Evolutionary conservation across 2,113 vertebrate species (phyloP), one percentile per base, ranked within the genome.

Genomic region (Herpailurus yagouaroundi): DNA sequence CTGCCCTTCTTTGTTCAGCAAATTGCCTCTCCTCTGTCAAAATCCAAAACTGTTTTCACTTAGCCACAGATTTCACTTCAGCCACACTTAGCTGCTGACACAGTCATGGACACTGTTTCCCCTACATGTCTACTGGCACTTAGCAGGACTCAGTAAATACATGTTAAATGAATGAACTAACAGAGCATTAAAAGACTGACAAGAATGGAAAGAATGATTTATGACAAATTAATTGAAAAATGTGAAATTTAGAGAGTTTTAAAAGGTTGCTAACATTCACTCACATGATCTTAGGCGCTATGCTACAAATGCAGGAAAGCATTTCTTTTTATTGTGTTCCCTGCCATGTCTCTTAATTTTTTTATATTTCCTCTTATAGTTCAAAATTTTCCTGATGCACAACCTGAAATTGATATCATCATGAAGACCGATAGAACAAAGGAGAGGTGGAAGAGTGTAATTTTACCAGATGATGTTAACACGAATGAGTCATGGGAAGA

Each of bases 401-500:
- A n/a, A 15, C 16, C 2, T 33, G 21, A 36, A 69, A 33, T 10
- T 11, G 48, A 82, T 10, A 16, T 1, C 18, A 2, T 36, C 31
- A 0, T 8, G 69, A 57, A 64, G 69, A 7, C 4, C 10, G 63
- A 55, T 73, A 18, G 27, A 0, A 0, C 0, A 4, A 1, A 50
- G 3, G 29, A 76, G 0, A 45, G 5, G 16, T 69, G 27, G 93
- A 45, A 41, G 29, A 38, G 8, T 5, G 9, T 36, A 31, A 1
- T 0, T 5, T 14, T 23, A 16, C 1, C 0, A 1, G 18, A 29
- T 45, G 27, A 13, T 13, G 15, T 2, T 1, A 33, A 48, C 11
- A 2, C 2, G 0, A 9, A 68, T 19, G 97, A 98, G 11, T 3
- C 36, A 0, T 95, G 93, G 97, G 98, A 98, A 66, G 89, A 96